These are phyloP conservation scores for Archilochus colubris DNA, from an alignment of 2,113 vertebrate species.

Conservation along the genomic window DNA sequence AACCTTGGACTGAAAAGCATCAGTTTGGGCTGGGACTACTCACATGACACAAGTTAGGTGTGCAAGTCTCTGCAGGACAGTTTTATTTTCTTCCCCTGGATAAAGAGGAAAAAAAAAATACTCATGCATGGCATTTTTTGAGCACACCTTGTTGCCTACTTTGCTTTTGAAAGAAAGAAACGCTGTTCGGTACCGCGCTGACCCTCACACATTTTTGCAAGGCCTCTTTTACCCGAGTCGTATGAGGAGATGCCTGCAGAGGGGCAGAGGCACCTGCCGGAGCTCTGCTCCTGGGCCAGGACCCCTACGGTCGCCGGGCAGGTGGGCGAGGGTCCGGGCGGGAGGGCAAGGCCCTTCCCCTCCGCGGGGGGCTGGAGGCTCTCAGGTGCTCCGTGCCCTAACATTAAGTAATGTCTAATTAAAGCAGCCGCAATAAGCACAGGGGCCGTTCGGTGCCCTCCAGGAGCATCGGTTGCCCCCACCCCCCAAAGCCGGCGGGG, in stretches of 20 bases:
- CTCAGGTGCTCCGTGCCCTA: not conserved
- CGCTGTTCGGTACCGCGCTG: fast-evolving
- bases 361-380: no score
- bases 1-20: not conserved
- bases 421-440: not conserved
- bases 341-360: not conserved
- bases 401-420: not conserved
- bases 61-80: not conserved
- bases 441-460: not conserved
- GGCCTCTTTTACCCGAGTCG: fast-evolving
- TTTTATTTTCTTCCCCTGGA: not conserved
- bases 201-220: fast-evolving
- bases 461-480: not conserved
- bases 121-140: fast-evolving
- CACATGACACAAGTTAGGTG: fast-evolving
- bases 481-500: no score
- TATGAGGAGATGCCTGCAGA: not conserved
- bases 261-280: not conserved
- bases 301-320: not conserved
- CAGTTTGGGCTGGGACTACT: not conserved
- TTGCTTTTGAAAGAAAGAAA: fast-evolving
- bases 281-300: fast-evolving
- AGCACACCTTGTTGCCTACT: not conserved
- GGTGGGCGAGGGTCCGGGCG: not conserved
- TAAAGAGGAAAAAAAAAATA: no score